Base-by-base conservation (phyloP, 2,888 invertebrate genomes). In the Drosophila ustulata region DNA sequence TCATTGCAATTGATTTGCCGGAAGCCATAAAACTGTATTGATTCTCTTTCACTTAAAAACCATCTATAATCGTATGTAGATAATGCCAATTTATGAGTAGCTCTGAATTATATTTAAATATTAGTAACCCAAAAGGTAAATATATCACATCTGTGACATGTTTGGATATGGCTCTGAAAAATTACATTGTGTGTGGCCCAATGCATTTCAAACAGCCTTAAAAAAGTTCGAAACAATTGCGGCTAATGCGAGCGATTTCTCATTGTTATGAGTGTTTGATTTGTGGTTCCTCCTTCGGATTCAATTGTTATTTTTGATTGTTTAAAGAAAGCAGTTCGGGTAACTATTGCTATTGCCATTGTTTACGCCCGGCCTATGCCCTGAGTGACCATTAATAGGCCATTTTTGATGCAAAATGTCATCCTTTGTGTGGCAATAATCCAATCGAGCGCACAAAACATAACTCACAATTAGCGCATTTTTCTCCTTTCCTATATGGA, bases 361-460 rank as follows among this genome's bases (percentile, higher is more conserved):
- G 75, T 78, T 56, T 58, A 25, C 32, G 62, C 50, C 65, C 64
- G 75, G 74, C 68, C 82, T 73, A 61, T 63, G 68, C 63, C 52
- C 73, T 49, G 56, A 67, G 59, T 83, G 83, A 73, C 83, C 78
- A 72, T 86, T 71, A 82, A 85, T 72, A 82, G 66, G 71, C 83
- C 71, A 88, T 79, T 82, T 82, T 70, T 72, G 32, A 71, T 77
- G 66, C 80, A 75, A 88, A 80, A 78, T 85, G 80, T 80, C 88
- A 82, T 72, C 61, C 46, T 64, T 61, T 78, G 66, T 79, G 64
- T 70, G 63, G 80, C 88, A 64, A 57, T 65, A 68, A 53, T 50
- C 52, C 45, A 50, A 50, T 23, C 52, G 26, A 39, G 57, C 18
- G 47, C 61, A 45, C 58, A 71, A 69, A 78, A 71, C 58, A 71